phyloP scores from a whole-genome alignment of 1,140 invertebrate genomes.

The Trichoplusia ni region DNA sequence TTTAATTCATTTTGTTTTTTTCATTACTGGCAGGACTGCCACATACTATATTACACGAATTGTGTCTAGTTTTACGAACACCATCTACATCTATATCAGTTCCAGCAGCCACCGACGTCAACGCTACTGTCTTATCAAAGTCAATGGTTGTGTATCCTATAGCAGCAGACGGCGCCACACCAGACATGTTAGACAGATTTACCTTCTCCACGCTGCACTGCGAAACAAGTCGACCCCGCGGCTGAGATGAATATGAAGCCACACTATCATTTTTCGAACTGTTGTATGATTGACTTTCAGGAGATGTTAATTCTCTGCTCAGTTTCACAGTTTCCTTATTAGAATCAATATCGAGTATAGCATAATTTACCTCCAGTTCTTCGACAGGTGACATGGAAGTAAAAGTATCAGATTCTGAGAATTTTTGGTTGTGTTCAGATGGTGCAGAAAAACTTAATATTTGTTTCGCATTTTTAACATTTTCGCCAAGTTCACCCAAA shows the following conservation, averaged over 20 bases:
- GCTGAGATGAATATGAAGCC: slow-evolving; percentile 54
- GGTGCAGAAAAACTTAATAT: slow-evolving; percentile 40
- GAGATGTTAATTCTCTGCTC: slow-evolving; percentile 54
- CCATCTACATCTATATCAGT: slow-evolving; percentile 66
- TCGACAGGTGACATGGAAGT: slow-evolving; percentile 74
- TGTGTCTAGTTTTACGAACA: slow-evolving; percentile 73
- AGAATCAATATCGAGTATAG: slow-evolving; percentile 87
- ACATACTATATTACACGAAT: slow-evolving; percentile 61
- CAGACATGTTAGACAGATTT: slow-evolving; percentile 36
- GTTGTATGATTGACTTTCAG: slow-evolving; percentile 66
- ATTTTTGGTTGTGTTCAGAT: slow-evolving; percentile 62
- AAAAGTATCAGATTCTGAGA: slow-evolving; percentile 77
- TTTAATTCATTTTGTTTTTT: slow-evolving; percentile 51
- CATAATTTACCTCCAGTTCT: slow-evolving; percentile 88
- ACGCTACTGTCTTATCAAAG: slow-evolving; percentile 94
- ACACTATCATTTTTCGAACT: slow-evolving; percentile 65
- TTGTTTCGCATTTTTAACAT: slow-evolving; percentile 54
- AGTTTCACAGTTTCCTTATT: slow-evolving; percentile 57
- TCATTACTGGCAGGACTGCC: slow-evolving; percentile 55
- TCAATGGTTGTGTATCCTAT: slow-evolving; percentile 96
- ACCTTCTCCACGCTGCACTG: slow-evolving; percentile 67
- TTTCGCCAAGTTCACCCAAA: slow-evolving; percentile 82
- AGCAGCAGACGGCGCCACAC: slow-evolving; percentile 78
- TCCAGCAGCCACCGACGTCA: slow-evolving; percentile 83
- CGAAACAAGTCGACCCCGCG: slow-evolving; percentile 54